phyloP scores from a whole-genome alignment of 2,888 invertebrate genomes.

The Stomorhina lunata region DNA sequence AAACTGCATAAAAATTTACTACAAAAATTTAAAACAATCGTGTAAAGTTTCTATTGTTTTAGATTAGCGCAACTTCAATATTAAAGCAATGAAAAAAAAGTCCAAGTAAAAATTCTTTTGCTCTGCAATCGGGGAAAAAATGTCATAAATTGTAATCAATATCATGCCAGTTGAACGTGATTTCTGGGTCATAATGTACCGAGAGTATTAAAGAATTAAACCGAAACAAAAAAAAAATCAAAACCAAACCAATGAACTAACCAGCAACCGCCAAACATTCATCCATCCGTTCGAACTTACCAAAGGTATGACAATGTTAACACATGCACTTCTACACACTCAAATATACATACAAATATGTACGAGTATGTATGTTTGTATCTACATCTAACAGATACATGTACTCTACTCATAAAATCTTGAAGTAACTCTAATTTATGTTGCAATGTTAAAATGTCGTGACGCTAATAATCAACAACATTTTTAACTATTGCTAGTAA shows the following conservation, averaged over 20 bases:
- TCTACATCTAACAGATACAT: too few species aligned
- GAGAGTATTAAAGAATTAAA: conserved; percentile 42
- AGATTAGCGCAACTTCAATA: neutral
- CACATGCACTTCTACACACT: neutral
- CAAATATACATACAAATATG: neutral
- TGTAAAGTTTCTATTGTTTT: conserved; percentile 48
- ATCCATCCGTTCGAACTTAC: conserved; percentile 24
- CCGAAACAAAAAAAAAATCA: conserved; percentile 27
- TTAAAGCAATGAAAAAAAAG: neutral
- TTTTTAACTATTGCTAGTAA: too few species aligned
- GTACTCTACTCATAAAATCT: too few species aligned
- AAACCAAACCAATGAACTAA: conserved; percentile 30
- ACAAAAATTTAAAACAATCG: conserved; percentile 20
- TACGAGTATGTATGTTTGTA: too few species aligned
- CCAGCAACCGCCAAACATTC: conserved; percentile 10
- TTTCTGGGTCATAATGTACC: conserved; percentile 63
- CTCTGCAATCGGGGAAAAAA: conserved; percentile 43
- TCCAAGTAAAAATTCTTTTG: neutral
- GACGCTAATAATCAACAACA: conserved; percentile 62
- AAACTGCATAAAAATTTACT: too few species aligned
- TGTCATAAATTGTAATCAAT: conserved; percentile 65
- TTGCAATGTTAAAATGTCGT: conserved; percentile 64
- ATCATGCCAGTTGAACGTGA: conserved; percentile 63
- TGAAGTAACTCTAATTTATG: conserved; percentile 63
- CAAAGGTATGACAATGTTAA: conserved; percentile 37